Conservation (phyloP, 2,797 vertebrate species). For the Arnoldichthys spilopterus region DNA sequence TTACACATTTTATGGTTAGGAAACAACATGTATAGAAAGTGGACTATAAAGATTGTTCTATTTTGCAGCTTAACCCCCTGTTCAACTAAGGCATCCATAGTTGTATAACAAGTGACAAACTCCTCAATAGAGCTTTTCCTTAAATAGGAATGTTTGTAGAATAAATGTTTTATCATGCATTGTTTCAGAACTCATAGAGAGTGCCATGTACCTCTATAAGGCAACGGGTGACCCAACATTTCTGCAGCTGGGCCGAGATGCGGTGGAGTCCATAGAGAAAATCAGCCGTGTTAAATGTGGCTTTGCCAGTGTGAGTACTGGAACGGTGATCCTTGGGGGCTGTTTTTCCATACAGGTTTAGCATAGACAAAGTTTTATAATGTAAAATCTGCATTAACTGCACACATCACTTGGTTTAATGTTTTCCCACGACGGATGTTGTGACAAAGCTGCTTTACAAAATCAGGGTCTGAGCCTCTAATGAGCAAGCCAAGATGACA, state of each 20-base stretch:
- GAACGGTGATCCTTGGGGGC: neutral
- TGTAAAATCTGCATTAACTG: neutral
- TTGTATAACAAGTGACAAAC: neutral
- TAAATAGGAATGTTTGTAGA: too few species aligned
- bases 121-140: neutral
- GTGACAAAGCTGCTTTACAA: too few species aligned
- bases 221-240: conserved; percentile 91
- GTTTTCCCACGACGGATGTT: neutral
- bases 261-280: conserved; percentile 92
- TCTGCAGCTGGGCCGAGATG: conserved; percentile 91
- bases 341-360: neutral
- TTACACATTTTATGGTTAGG: neutral
- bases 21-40: neutral
- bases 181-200: conserved; percentile 92
- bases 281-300: conserved; percentile 93
- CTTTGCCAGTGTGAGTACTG: conserved; percentile 88
- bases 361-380: neutral
- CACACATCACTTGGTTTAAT: neutral
- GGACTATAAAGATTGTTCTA: neutral
- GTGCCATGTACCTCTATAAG: conserved; percentile 96
- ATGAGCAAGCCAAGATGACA: too few species aligned
- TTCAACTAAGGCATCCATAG: too few species aligned
- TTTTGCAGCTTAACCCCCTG: neutral
- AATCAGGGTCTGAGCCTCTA: too few species aligned
- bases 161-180: neutral